Evolutionary conservation across 2,797 vertebrate genomes (phyloP).

Genomic region (Gambelia wislizenii): DNA sequence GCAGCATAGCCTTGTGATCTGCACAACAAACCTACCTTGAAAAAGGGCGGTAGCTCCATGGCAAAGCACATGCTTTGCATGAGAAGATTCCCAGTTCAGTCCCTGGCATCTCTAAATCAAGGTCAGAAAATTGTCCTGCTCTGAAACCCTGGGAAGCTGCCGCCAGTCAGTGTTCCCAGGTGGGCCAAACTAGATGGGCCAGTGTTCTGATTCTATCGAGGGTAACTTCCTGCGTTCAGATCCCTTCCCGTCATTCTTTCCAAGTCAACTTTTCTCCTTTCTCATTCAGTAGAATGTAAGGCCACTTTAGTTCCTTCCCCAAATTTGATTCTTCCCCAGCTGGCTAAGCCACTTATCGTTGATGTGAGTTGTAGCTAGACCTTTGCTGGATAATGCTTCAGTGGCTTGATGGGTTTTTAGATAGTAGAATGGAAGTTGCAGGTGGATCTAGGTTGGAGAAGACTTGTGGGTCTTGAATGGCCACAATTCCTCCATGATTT

Average conservation of each 20-base stretch:
- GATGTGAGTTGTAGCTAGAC: too few species aligned
- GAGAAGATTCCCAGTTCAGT: background rate
- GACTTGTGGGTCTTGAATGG: background rate
- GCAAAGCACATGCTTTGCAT: background rate
- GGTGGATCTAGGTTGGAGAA: background rate
- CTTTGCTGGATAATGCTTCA: too few species aligned
- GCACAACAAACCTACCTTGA: background rate
- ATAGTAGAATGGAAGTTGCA: background rate
- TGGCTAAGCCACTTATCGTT: too few species aligned
- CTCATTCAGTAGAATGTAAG: background rate
- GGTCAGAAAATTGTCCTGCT: background rate
- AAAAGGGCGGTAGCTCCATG: background rate
- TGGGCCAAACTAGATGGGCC: background rate
- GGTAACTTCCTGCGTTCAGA: background rate
- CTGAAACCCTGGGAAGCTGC: background rate
- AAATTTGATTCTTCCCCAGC: too few species aligned
- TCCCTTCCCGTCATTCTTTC: background rate
- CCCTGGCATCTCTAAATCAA: background rate
- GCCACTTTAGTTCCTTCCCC: background rate
- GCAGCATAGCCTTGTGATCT: background rate
- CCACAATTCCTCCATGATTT: background rate
- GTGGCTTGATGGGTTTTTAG: too few species aligned
- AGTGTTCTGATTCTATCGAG: background rate
- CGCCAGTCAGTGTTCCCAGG: background rate
- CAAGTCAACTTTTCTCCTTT: background rate